Evolutionary conservation across 53 echinoderm and acorn worm genomes (phyloP).

Genomic region (Astropecten irregularis): DNA sequence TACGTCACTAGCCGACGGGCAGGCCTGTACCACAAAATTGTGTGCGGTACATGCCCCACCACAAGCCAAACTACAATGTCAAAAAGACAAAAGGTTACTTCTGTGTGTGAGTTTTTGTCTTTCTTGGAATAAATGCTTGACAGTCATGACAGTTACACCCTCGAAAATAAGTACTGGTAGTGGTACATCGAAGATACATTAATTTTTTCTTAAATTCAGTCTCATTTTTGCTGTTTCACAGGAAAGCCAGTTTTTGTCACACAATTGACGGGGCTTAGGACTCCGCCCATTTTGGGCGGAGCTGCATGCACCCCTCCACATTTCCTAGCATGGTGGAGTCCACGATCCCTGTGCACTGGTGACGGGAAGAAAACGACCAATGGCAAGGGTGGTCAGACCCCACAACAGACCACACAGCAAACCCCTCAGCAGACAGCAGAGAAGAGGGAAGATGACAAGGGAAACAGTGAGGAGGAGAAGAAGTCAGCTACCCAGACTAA

Average conservation of each 20-base stretch:
- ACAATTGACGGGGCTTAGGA: not conserved
- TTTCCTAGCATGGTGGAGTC: constrained; percentile 25
- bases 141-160: too few relatives aligned
- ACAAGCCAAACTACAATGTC: too few relatives aligned
- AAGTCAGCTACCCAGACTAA: not conserved
- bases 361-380: constrained; percentile 1
- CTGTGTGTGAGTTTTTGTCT: too few relatives aligned
- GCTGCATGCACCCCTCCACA: not conserved
- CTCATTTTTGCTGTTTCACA: not conserved
- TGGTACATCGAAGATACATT: too few relatives aligned
- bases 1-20: too few relatives aligned
- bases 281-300: not conserved
- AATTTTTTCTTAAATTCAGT: too few relatives aligned
- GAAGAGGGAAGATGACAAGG: not conserved
- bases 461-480: not conserved
- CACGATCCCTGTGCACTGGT: constrained; percentile 19
- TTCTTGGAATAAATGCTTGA: too few relatives aligned
- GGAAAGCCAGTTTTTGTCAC: not conserved
- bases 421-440: constrained; percentile 18
- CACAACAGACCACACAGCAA: not conserved
- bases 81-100: too few relatives aligned
- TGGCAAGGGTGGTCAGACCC: not conserved
- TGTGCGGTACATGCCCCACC: too few relatives aligned
- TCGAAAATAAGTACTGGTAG: too few relatives aligned
- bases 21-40: too few relatives aligned